Conservation (phyloP, 2,888 invertebrate species). For the Zygothrica quintamaculata region DNA sequence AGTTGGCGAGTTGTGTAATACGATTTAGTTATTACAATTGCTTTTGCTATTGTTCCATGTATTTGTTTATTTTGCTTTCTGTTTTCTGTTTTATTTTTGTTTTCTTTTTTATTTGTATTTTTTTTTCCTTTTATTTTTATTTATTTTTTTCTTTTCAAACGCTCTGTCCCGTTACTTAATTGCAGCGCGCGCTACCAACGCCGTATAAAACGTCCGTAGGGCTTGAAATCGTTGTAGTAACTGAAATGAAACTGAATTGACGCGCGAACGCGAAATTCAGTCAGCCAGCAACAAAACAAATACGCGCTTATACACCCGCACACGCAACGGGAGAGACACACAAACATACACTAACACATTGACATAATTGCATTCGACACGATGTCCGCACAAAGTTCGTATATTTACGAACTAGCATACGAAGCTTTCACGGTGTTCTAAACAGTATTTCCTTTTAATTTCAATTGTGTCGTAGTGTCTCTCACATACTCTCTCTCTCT, state of each 20-base stretch:
- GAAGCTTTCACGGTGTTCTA: slow-evolving; percentile 28
- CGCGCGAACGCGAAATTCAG: slow-evolving; percentile 61
- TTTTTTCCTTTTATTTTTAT: slow-evolving; percentile 25
- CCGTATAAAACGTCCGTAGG: slow-evolving; percentile 70
- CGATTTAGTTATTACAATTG: slow-evolving; percentile 37
- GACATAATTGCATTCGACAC: slow-evolving; percentile 54
- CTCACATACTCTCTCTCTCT: slow-evolving; percentile 3
- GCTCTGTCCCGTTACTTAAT: slow-evolving; percentile 69
- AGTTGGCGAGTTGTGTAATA: slow-evolving; percentile 67
- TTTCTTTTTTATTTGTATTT: slow-evolving; percentile 29
- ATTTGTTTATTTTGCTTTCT: slow-evolving; percentile 37
- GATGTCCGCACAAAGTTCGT: slow-evolving; percentile 32
- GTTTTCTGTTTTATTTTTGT: slow-evolving; percentile 32
- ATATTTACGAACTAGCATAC: slow-evolving; percentile 26
- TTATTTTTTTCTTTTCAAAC: slow-evolving; percentile 39
- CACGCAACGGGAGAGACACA: slow-evolving; percentile 15
- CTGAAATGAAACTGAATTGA: slow-evolving; percentile 70
- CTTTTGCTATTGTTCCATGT: slow-evolving; percentile 31
- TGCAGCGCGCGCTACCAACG: slow-evolving; percentile 70
- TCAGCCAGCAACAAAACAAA: slow-evolving; percentile 56
- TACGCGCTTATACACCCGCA: slow-evolving; percentile 38
- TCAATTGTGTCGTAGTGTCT: slow-evolving; percentile 4
- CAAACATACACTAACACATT: slow-evolving; percentile 18
- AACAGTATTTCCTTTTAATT: slow-evolving; percentile 21
- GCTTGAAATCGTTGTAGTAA: slow-evolving; percentile 80